These are phyloP conservation scores for Anas georgica DNA, from an alignment of 2,797 vertebrate genomes.

Conservation along the genomic window DNA sequence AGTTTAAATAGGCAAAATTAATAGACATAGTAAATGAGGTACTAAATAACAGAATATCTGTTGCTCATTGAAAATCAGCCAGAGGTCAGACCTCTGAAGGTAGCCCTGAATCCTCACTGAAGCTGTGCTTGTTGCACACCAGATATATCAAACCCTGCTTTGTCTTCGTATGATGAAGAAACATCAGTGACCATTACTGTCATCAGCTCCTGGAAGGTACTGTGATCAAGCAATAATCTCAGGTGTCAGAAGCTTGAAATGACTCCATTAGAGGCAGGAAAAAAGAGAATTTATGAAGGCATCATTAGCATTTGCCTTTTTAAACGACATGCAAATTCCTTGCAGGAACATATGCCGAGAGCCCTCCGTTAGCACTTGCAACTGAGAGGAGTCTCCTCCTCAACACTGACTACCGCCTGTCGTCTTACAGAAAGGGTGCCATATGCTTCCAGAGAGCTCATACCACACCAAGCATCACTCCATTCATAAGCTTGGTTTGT, in stretches of 20 bases:
- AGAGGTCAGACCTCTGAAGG: not conserved
- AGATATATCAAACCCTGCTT: not conserved
- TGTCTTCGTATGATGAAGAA: not conserved
- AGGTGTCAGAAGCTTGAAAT: constrained; percentile 9
- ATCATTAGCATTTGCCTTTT: constrained; percentile 18
- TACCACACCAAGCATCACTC: not conserved
- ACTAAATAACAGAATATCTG: not conserved
- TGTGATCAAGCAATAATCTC: not conserved
- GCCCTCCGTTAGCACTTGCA: not conserved
- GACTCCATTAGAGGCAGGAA: not conserved
- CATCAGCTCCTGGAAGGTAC: not conserved
- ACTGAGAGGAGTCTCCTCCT: constrained; percentile 20
- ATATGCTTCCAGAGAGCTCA: constrained; percentile 26
- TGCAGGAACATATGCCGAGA: not conserved
- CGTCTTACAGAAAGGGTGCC: constrained; percentile 22
- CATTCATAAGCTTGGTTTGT: not conserved
- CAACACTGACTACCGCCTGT: constrained; percentile 35
- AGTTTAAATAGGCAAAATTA: not conserved
- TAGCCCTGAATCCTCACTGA: not conserved
- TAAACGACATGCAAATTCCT: not conserved
- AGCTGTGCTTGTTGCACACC: not conserved
- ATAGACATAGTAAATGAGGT: not conserved
- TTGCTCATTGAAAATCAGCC: not conserved
- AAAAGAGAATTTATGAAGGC: not conserved
- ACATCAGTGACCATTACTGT: not conserved